Percentiles rank a stretch among this genome's conserved stretches.
Evolutionary conservation across 2,113 vertebrate genomes (phyloP).

Genomic region (Atlantisia rogersi): DNA sequence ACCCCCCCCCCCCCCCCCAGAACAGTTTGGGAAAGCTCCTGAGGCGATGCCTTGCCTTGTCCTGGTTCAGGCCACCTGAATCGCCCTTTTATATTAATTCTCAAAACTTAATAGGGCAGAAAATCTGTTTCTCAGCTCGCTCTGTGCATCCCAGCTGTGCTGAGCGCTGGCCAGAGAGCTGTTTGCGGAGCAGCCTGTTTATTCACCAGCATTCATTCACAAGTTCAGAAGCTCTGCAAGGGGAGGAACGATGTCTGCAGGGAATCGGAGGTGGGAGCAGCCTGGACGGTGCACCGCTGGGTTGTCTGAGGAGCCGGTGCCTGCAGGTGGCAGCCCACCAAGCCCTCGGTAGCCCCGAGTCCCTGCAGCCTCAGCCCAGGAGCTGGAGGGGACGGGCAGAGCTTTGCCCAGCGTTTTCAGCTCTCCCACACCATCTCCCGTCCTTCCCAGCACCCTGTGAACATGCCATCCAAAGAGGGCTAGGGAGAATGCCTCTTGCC

Average conservation of each 20-base stretch:
- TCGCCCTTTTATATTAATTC: background rate
- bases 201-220: background rate
- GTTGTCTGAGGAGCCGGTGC: background rate
- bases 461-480: rapidly evolving
- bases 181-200: background rate
- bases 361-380: background rate
- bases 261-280: background rate
- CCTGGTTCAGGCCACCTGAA: background rate
- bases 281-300: too few species aligned
- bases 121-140: background rate
- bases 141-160: background rate
- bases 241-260: background rate
- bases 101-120: background rate
- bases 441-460: background rate
- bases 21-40: background rate
- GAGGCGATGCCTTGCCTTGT: background rate
- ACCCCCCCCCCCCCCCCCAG: too few species aligned
- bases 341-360: background rate
- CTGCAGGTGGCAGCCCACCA: background rate
- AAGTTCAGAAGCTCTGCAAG: background rate
- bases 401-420: background rate
- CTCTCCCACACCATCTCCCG: rapidly evolving
- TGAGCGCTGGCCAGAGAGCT: background rate
- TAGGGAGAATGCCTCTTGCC: background rate
- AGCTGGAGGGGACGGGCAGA: background rate